Conservation (phyloP, 2,113 vertebrate genomes). For the Ploceus nigricollis region DNA sequence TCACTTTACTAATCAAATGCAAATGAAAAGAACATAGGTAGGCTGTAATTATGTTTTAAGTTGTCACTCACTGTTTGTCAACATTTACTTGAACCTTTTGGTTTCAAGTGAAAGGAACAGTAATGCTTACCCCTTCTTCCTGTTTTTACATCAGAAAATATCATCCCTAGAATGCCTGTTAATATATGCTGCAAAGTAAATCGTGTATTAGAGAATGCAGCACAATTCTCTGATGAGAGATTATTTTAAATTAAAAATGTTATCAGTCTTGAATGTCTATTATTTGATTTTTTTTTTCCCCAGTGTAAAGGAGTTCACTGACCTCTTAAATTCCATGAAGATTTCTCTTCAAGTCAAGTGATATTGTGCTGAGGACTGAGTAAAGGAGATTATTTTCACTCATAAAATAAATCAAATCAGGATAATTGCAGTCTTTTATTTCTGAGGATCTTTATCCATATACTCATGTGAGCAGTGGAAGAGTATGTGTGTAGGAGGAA, state of each 20-base stretch:
- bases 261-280: background rate
- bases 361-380: background rate
- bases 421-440: slow-evolving; percentile 10
- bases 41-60: background rate
- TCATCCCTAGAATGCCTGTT: background rate
- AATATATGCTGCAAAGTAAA: background rate
- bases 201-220: background rate
- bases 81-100: background rate
- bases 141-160: background rate
- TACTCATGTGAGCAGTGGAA: background rate
- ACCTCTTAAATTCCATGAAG: background rate
- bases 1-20: background rate
- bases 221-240: background rate
- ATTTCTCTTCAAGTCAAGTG: slow-evolving; percentile 10
- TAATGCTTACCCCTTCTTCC: background rate
- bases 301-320: background rate
- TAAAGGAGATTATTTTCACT: background rate
- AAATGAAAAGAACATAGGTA: background rate
- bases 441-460: background rate
- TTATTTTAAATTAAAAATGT: slow-evolving; percentile 21
- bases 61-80: background rate
- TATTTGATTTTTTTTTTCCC: background rate
- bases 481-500: background rate
- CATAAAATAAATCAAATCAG: background rate
- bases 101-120: background rate